Percentiles rank a stretch among this genome's conserved stretches.
Conservation (phyloP, 1,140 invertebrate genomes). For the Holcopasites calliopsidis region DNA sequence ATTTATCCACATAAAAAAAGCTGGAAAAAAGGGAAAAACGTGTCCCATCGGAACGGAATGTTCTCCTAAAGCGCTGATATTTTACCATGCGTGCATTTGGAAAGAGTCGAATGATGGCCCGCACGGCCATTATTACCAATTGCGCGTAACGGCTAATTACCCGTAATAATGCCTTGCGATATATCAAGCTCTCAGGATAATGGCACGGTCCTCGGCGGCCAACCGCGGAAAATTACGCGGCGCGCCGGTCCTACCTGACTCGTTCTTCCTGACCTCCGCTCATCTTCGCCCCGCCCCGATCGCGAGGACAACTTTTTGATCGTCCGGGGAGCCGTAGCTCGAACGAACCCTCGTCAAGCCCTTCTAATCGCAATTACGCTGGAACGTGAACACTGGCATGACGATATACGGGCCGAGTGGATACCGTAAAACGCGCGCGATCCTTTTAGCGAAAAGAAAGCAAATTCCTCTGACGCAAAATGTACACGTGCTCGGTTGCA, state of each 20-base stretch:
- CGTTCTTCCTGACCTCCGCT: background rate
- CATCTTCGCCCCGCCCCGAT: conserved; percentile 21
- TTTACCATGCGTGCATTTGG: background rate
- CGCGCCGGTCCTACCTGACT: conserved; percentile 1
- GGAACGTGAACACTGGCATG: conserved; percentile 23
- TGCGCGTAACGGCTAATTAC: conserved; percentile 66
- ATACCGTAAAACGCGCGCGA: background rate
- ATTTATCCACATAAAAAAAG: too few species aligned
- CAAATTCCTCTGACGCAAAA: conserved; percentile 18
- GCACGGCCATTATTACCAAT: conserved; percentile 62
- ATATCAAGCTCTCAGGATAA: conserved; percentile 66
- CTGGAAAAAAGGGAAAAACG: background rate
- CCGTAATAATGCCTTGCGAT: conserved; percentile 62
- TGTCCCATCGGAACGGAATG: background rate
- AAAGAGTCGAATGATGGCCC: conserved; percentile 13
- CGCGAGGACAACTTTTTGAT: conserved; percentile 32
- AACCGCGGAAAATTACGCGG: conserved; percentile 39
- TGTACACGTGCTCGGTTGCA: background rate
- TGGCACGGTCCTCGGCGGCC: conserved; percentile 44
- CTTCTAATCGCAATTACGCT: conserved; percentile 35
- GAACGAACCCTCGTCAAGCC: conserved; percentile 16
- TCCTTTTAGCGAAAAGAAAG: conserved; percentile 11
- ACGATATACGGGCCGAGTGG: background rate
- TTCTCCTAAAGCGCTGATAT: background rate
- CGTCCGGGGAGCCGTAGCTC: background rate